Evolutionary conservation across 2,113 vertebrate species (phyloP).

Genomic region (Scolopax mira): DNA sequence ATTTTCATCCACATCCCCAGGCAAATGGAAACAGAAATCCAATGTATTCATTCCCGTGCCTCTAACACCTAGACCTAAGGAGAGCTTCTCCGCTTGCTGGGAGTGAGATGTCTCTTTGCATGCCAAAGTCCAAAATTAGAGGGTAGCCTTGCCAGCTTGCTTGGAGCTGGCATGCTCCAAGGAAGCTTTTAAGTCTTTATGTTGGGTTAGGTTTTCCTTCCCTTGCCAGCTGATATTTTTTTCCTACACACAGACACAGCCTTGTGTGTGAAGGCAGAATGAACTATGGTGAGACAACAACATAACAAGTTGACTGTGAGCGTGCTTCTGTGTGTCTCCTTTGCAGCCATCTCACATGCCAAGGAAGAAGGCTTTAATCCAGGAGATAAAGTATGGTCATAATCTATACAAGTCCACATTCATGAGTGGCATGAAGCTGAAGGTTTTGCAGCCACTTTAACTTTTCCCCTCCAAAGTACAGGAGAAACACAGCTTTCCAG

Average conservation of each 20-base stretch:
- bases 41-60: neutral
- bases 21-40: neutral
- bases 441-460: neutral
- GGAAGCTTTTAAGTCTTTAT: neutral
- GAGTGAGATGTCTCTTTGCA: neutral
- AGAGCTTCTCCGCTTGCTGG: neutral
- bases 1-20: neutral
- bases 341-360: neutral
- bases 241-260: neutral
- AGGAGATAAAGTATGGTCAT: neutral
- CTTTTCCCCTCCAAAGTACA: neutral
- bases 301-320: neutral
- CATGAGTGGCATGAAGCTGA: neutral
- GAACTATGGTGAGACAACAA: neutral
- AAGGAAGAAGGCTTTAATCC: neutral
- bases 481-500: neutral
- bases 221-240: neutral
- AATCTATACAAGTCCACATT: neutral
- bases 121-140: neutral
- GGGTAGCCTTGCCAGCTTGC: neutral
- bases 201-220: neutral
- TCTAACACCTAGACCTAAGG: neutral
- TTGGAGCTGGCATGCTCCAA: neutral
- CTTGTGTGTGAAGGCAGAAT: neutral
- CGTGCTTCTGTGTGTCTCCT: neutral